Evolutionary conservation across 2,888 invertebrate species (phyloP), one percentile per base, ranked within the genome.

Genomic region (Plusia festucae): DNA sequence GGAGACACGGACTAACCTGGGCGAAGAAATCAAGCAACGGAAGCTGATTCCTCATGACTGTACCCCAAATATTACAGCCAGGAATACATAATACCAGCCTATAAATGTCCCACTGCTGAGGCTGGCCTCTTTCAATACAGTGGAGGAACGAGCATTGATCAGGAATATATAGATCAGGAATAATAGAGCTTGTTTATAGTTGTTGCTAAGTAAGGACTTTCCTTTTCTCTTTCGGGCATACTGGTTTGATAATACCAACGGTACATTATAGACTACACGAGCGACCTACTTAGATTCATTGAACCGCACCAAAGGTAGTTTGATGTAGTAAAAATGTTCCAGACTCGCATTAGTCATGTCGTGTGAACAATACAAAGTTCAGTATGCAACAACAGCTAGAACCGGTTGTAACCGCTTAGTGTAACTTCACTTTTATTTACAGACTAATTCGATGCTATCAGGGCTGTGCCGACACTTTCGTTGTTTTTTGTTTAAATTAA

Each of bases 401-500:
- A 78, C 80, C 71, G 79, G 79, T 79, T 53, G 52, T 52, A 44
- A 40, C 75, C 73, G 81, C 67, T 70, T 74, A 79, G 68, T 77
- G 68, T 64, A 67, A 70, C 75, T 77, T 73, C 80, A 73, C 79
- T 79, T 79, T 79, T 81, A 78, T 81, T 79, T 72, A 68, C 76
- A 72, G 67, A 77, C 76, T 76, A 76, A 79, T 81, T 78, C 70
- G 64, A 72, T 73, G 70, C 68, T 67, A 78, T 79, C 70, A 79
- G 81, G 80, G 80, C 46, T 81, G 76, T 20, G 68, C 78, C 15
- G 52, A 61, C 24, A 30, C 27, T 2, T 34, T 20, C 30, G 11
- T 18, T 64, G 18, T 20, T 58, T n/a, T 60, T 27, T 60, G 44
- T 58, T 65, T 32, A 9, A 40, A 46, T 49, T 53, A 6, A 68